Conservation (phyloP, 1,140 invertebrate genomes). For the Drosophila kepulauana region DNA sequence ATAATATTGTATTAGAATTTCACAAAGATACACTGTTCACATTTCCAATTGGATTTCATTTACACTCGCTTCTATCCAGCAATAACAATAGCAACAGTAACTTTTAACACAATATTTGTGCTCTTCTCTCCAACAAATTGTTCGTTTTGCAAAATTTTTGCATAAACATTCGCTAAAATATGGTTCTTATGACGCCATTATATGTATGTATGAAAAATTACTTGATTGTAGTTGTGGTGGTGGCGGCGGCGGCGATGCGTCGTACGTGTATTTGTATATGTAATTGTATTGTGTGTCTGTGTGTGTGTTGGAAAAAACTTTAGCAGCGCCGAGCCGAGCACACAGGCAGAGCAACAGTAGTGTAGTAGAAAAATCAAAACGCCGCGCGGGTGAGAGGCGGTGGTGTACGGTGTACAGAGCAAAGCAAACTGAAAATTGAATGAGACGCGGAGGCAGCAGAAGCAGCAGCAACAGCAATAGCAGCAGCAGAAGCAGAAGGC, state of each 20-base stretch:
- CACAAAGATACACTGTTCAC: conserved; percentile 66
- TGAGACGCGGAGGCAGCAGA: conserved; percentile 74
- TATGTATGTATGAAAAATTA: conserved; percentile 73
- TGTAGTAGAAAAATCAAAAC: conserved; percentile 82
- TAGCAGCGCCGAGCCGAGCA: conserved; percentile 42
- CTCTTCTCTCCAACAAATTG: conserved; percentile 21
- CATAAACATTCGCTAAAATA: conserved; percentile 65
- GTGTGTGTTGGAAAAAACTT: conserved; percentile 58
- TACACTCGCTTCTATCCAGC: conserved; percentile 15
- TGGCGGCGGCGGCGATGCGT: conserved; percentile 2
- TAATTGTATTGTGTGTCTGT: conserved; percentile 28
- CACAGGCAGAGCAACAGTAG: conserved; percentile 65
- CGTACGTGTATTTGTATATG: conserved; percentile 42
- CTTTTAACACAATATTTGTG: conserved; percentile 30
- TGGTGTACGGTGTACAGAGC: conserved; percentile 74
- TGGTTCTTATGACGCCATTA: conserved; percentile 81
- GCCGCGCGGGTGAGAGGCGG: conserved; percentile 81
- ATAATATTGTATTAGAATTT: conserved; percentile 81
- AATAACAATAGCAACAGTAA: background rate
- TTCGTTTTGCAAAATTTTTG: conserved; percentile 43
- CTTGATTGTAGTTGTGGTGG: conserved; percentile 67
- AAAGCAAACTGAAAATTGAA: conserved; percentile 79
- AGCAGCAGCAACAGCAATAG: conserved; percentile 53
- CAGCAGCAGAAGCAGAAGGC: conserved; percentile 60
- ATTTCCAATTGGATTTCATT: conserved; percentile 61